A percentile compares a stretch with the other conserved stretches of the same genome.
Conservation (phyloP, 2,797 vertebrate species). For the Pogoniulus pusillus region DNA sequence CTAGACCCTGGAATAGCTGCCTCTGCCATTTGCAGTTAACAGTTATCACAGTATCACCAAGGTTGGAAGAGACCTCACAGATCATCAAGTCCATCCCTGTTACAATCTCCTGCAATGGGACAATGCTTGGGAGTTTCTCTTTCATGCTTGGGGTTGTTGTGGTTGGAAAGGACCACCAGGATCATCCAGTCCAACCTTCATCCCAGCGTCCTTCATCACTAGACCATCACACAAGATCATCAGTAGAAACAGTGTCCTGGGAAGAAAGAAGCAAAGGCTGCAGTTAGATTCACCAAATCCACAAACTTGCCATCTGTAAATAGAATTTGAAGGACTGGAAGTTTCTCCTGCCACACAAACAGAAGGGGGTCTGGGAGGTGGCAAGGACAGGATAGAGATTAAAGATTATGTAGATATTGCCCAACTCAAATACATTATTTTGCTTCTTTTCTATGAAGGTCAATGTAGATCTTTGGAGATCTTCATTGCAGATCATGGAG, state of each 20-base stretch:
- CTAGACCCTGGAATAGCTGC: slow-evolving; percentile 47
- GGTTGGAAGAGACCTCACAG: no score
- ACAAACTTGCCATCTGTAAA: background rate
- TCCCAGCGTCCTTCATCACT: no score
- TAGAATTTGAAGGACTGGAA: background rate
- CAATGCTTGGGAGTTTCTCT: background rate
- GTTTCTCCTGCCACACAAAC: background rate
- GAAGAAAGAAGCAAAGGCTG: background rate
- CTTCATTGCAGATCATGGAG: background rate
- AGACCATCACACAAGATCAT: background rate
- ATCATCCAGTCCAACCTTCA: no score
- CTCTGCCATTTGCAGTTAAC: background rate
- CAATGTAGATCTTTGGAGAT: no score
- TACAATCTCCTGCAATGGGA: background rate
- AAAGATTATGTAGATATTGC: background rate
- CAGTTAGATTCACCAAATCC: background rate
- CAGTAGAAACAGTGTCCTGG: background rate
- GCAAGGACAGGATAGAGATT: background rate
- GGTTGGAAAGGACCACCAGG: no score
- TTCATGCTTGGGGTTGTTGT: background rate
- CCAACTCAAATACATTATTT: background rate
- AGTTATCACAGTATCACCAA: no score
- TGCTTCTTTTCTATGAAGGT: background rate
- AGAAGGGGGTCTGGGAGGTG: background rate
- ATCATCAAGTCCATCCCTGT: slow-evolving; percentile 41